Conservation (phyloP, 2,113 vertebrate genomes). For the Gopherus evgoodei region DNA sequence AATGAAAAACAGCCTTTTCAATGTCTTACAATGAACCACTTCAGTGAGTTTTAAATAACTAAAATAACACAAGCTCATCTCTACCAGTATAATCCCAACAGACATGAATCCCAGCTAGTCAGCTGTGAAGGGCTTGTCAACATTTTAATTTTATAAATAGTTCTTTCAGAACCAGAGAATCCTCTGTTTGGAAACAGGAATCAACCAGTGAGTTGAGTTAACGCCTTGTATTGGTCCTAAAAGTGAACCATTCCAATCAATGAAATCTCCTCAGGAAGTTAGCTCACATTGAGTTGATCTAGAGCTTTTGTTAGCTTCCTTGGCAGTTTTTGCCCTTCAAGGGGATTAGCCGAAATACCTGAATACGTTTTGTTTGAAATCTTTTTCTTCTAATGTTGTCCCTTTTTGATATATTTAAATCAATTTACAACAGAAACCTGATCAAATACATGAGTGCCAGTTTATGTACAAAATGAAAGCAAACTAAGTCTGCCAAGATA, state of each 20-base stretch:
- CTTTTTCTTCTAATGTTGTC: neutral
- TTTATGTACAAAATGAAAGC: neutral
- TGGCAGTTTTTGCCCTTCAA: neutral
- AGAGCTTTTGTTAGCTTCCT: neutral
- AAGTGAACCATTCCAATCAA: neutral
- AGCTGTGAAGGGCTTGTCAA: conserved; percentile 18
- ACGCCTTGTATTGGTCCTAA: neutral
- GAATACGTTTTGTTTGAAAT: neutral
- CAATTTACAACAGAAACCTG: neutral
- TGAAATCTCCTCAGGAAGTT: neutral
- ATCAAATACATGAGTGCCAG: neutral
- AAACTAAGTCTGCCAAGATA: neutral
- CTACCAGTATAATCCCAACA: conserved; percentile 17
- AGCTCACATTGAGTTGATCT: neutral
- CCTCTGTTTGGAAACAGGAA: neutral
- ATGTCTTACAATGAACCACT: neutral
- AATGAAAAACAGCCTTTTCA: neutral
- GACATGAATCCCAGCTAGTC: neutral
- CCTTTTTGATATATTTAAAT: accelerated
- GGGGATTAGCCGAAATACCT: neutral
- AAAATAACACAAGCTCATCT: neutral
- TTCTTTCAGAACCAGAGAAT: neutral
- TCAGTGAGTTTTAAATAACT: conserved; percentile 33
- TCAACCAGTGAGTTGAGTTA: neutral
- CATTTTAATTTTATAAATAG: conserved; percentile 39